Base-by-base conservation (phyloP, 2,113 vertebrate species). In the Passer montanus region DNA sequence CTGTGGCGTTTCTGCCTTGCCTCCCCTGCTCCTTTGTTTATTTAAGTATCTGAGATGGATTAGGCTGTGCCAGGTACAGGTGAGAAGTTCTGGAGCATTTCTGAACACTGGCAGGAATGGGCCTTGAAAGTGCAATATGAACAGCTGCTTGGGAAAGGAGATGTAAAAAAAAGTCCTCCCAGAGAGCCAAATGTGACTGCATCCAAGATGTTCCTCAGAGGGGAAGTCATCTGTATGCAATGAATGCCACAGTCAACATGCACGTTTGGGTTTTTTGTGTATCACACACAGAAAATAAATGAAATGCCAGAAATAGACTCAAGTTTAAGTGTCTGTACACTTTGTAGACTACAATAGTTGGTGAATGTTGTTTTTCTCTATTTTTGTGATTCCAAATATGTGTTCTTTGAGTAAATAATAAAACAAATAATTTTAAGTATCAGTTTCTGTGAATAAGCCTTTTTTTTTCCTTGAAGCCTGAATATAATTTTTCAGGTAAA, bases 121-220 rank as follows among this genome's bases (percentile, higher is more conserved):
- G 50, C 46, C 55, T 83, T 85, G 14, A 79, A 91, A 90, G 59
- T 91, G 70, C 35, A 41, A 26, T 80, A 56, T 77, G 77, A 94
- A 77, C 76, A 91, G 66, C 78, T 91, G 72, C 69, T 75, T 78
- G 89, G 63, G 91, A 93, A 88, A 60, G 64, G 89, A 88, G 35
- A 56, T n/a, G 17, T 15, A 62, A 58, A 50, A 76, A 91, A 35
- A 90, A 95, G 73, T 95, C 72, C 46, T 94, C 44, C 79, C 68
- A 64, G 80, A 74, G 64, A 90, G 37, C 73, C 70, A 79, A 72
- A 86, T 6, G 18, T 60, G 67, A 66, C 50, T 70, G 8, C 56
- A 84, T 59, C 46, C 64, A 93, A 90, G 86, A 76, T 13, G 10
- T 88, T 94, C 56, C 56, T 90, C 0, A 0, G 53, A 95, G 37